These are phyloP conservation scores for Lepidostoma basale DNA, from an alignment of 1,140 invertebrate species.

Conservation along the genomic window DNA sequence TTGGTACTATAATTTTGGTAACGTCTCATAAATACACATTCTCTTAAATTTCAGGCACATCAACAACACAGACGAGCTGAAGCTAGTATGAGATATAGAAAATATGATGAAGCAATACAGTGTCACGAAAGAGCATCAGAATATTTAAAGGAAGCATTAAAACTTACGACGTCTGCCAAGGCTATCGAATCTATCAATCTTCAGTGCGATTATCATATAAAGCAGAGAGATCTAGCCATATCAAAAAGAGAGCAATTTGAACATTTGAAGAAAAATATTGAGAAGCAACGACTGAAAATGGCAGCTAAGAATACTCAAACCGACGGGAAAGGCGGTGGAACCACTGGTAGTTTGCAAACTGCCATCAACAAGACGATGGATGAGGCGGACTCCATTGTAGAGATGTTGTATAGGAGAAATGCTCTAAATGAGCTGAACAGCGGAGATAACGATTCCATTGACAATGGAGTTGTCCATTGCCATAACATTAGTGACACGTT, in stretches of 20 bases:
- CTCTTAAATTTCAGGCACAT: slow-evolving; percentile 63
- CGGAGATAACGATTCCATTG: slow-evolving; percentile 45
- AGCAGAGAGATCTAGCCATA: slow-evolving; percentile 63
- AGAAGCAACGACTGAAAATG: slow-evolving; percentile 56
- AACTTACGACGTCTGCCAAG: slow-evolving; percentile 57
- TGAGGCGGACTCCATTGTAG: slow-evolving; percentile 66
- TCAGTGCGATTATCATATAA: slow-evolving; percentile 67
- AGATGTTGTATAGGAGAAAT: slow-evolving; percentile 52
- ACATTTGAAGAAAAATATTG: slow-evolving; percentile 63
- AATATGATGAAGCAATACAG: slow-evolving; percentile 67
- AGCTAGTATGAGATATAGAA: slow-evolving; percentile 61
- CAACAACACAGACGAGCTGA: slow-evolving; percentile 68
- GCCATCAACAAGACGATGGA: slow-evolving; percentile 67
- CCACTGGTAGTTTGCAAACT: slow-evolving; percentile 57
- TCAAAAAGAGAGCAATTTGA: slow-evolving; percentile 65
- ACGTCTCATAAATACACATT: slow-evolving; percentile 2
- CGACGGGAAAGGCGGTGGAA: slow-evolving; percentile 52
- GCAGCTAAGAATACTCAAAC: slow-evolving; percentile 52
- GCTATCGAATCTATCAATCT: slow-evolving; percentile 66
- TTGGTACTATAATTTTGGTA: too few species aligned
- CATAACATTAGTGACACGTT: slow-evolving; percentile 48
- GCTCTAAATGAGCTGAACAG: slow-evolving; percentile 46
- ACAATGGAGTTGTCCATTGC: slow-evolving; percentile 44
- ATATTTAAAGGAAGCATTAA: slow-evolving; percentile 63
- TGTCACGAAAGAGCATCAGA: slow-evolving; percentile 67